Evolutionary conservation across 2,113 vertebrate species (phyloP).

Genomic region (Muntiacus muntjak): DNA sequence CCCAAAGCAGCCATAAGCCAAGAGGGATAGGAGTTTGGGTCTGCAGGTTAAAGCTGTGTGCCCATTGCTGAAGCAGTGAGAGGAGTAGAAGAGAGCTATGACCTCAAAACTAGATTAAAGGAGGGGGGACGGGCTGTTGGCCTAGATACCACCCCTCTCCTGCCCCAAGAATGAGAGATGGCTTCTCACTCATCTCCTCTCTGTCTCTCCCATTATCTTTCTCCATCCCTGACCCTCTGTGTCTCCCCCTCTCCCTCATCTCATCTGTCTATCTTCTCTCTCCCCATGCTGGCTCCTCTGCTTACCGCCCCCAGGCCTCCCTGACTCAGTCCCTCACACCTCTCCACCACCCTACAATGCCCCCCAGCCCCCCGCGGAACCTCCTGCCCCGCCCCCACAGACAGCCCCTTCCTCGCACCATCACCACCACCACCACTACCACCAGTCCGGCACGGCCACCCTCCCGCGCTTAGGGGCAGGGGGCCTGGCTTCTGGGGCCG

Average conservation of each 20-base stretch:
- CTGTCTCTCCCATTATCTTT: neutral
- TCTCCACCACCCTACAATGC: conserved; percentile 88
- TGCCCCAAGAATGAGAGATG: conserved; percentile 12
- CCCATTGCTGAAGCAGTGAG: neutral
- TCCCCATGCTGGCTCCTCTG: neutral
- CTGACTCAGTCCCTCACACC: conserved; percentile 86
- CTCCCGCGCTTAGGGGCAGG: conserved; percentile 83
- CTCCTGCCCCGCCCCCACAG: conserved; percentile 62
- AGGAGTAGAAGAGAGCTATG: neutral
- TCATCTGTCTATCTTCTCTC: neutral
- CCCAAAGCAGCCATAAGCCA: neutral
- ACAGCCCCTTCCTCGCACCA: conserved; percentile 61
- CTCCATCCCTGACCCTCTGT: neutral
- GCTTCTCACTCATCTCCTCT: neutral
- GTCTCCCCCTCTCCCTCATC: neutral
- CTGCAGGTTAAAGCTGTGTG: neutral
- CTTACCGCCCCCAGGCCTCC: conserved; percentile 79
- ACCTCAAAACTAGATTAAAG: conserved; percentile 48
- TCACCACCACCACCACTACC: conserved; percentile 83
- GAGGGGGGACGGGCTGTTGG: neutral
- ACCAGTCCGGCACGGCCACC: conserved; percentile 85
- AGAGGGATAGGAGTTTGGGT: neutral
- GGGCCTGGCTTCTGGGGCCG: conserved; percentile 80
- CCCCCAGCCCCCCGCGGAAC: conserved; percentile 69
- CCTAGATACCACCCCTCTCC: conserved; percentile 53